Conservation (phyloP, 2,113 vertebrate species). For the Pitta sordida region DNA sequence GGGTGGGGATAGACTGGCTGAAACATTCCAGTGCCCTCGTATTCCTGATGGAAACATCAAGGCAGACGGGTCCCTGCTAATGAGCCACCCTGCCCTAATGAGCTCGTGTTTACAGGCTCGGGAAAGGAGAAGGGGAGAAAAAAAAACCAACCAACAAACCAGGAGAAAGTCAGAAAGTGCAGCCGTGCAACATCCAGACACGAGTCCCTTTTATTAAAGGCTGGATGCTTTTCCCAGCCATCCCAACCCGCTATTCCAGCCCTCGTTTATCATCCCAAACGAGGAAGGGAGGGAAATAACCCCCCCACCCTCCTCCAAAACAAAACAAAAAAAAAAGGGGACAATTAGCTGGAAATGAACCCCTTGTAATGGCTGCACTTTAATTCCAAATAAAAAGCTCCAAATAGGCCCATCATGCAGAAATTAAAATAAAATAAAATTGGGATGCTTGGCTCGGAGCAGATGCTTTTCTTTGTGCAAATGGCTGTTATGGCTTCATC, state of each 20-base stretch:
- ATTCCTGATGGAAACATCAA: neutral
- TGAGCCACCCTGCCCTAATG: neutral
- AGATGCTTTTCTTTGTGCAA: slow-evolving; percentile 21
- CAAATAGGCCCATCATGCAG: slow-evolving; percentile 1
- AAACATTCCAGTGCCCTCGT: neutral
- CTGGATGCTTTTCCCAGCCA: neutral
- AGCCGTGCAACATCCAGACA: neutral
- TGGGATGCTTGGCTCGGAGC: slow-evolving; percentile 9
- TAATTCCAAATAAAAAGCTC: slow-evolving; percentile 12
- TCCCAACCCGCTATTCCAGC: neutral
- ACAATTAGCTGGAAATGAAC: neutral
- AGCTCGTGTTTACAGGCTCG: neutral
- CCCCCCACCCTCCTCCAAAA: neutral
- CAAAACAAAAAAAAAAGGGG: neutral
- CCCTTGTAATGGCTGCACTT: neutral
- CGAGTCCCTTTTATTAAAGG: neutral
- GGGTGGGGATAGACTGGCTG: neutral
- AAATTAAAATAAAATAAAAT: neutral
- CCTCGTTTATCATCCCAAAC: neutral
- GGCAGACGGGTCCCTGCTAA: neutral
- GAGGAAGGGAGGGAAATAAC: neutral
- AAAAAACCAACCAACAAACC: too few relatives aligned
- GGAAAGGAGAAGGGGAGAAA: neutral
- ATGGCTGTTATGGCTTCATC: neutral
- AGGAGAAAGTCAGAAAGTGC: neutral